These are phyloP conservation scores for Arnoldichthys spilopterus DNA, from an alignment of 2,797 vertebrate genomes.

Conservation along the genomic window DNA sequence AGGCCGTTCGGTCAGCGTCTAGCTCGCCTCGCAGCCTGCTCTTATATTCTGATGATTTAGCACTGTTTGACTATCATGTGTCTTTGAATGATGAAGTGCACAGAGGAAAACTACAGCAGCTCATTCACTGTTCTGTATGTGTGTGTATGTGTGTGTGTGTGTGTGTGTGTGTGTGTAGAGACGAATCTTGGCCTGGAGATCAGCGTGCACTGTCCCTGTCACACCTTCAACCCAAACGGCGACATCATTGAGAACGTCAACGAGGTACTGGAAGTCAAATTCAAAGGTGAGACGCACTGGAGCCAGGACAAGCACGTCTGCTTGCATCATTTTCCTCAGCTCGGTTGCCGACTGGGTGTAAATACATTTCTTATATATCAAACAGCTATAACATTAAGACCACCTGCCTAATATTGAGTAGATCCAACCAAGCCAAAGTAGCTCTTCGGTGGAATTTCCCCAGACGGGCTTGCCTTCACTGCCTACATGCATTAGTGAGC, in stretches of 20 bases:
- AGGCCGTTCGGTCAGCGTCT: constrained; percentile 19
- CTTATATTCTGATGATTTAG: constrained; percentile 21
- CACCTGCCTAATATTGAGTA: no score
- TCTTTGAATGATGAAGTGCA: constrained; percentile 15
- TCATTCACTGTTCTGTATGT: constrained; percentile 43
- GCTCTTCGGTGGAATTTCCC: no score
- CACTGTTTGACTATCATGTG: constrained; percentile 9
- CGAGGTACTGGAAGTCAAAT: constrained; percentile 94
- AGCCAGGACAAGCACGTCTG: not conserved
- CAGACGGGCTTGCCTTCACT: no score
- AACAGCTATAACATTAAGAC: no score
- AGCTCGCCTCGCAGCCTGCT: constrained; percentile 14
- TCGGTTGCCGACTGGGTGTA: not conserved
- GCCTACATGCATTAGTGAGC: no score
- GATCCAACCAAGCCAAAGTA: no score
- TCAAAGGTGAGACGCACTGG: constrained; percentile 85
- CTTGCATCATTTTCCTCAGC: not conserved
- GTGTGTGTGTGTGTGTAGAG: no score
- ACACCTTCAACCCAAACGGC: constrained; percentile 93
- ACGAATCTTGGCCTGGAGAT: constrained; percentile 95
- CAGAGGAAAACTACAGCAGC: not conserved
- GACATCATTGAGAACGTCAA: constrained; percentile 90
- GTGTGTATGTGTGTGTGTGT: no score
- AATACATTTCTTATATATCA: not conserved
- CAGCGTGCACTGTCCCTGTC: constrained; percentile 95